Base-by-base conservation (phyloP, 2,888 invertebrate species). In the Agonopterix subpropinquella region DNA sequence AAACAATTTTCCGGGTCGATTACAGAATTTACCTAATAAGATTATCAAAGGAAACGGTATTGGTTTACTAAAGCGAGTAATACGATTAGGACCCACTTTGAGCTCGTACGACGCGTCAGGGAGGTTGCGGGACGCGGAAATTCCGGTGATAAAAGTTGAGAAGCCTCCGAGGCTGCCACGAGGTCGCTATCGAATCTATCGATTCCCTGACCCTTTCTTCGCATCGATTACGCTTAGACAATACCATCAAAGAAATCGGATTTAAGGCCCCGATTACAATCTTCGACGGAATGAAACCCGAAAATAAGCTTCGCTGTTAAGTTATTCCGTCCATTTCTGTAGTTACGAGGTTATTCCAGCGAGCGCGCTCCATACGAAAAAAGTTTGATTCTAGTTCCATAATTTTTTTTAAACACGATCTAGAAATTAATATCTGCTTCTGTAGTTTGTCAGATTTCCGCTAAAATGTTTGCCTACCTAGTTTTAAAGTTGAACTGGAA, bases 141-240 rank as follows among this genome's bases (percentile, higher is more conserved):
- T 59, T 65, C 62, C 61, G 57, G 57, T 52, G 52, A 55, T 65
- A 65, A 67, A 64, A 52, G 48, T 56, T 36, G 49, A 58, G 55
- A 48, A 56, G 56, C 39, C 50, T 39, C 41, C 49, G 47, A 48
- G 47, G 43, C 47, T 28, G 42, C 11, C 11, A 9, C 42, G 42
- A 47, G 39, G 41, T 13, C 39, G 43, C 41, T 54, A 55, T 51
- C 51, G 54, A 54, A 56, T 57, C 41, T 54, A 55, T 51, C 51
- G 54, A 54, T 57, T 57, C 47, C 44, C 47, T 59, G 55, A 39
- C 53, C 58, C 56, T 54, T 56, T 54, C 44, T 47, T 51, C 43
- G 46, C 45, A 37, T 43, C 37, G 48, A 46, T 44, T 51, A 52
- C 49, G 37, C 50, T 53, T 48, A 55, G 55, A 64, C 56, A 66